phyloP scores from a whole-genome alignment of 2,113 vertebrate species.

The Crotalus viridis region DNA sequence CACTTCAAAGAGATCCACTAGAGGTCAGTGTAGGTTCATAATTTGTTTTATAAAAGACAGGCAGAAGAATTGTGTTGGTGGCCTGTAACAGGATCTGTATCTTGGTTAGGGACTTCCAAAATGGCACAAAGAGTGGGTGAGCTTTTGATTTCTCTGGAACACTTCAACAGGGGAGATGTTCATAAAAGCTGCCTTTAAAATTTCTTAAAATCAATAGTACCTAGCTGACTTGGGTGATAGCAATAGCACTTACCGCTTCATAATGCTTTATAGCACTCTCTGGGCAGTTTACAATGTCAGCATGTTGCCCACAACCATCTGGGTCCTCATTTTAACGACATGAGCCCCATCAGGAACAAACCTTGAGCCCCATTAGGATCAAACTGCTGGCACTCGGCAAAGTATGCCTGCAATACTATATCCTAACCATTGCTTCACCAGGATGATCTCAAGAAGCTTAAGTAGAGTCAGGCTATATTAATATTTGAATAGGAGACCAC shows the following conservation, averaged over 20 bases:
- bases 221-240: neutral
- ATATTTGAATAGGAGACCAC: no score
- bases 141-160: neutral
- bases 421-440: no score
- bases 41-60: neutral
- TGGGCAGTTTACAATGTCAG: neutral
- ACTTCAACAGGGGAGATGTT: neutral
- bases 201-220: neutral
- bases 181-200: neutral
- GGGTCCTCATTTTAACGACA: no score
- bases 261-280: neutral
- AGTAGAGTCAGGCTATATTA: no score
- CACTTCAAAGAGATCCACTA: neutral
- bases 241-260: neutral
- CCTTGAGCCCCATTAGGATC: no score
- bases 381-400: no score
- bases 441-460: no score
- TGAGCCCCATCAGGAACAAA: no score
- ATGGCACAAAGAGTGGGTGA: neutral
- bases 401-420: no score
- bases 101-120: neutral
- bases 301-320: no score
- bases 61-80: neutral
- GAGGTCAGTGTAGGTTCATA: neutral
- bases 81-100: neutral